A percentile compares a stretch with the other conserved stretches of the same genome.
These are phyloP conservation scores for Sinocyclocheilus anshuiensis DNA, from an alignment of 2,113 vertebrate species.

Conservation along the genomic window DNA sequence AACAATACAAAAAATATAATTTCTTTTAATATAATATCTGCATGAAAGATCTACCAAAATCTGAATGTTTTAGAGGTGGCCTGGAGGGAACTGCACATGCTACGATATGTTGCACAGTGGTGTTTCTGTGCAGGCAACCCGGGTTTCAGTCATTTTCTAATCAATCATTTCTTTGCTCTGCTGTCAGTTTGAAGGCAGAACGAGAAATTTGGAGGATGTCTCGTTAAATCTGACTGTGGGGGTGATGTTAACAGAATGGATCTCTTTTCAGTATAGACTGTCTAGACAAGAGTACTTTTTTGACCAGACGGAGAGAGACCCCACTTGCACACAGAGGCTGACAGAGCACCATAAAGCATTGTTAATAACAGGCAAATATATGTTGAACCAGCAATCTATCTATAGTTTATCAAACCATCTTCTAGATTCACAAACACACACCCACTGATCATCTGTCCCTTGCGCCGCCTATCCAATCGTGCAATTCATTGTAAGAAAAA, in stretches of 20 bases:
- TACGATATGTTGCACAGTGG: neutral
- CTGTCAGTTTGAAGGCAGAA: slow-evolving; percentile 11
- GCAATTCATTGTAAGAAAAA: neutral
- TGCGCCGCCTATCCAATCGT: neutral
- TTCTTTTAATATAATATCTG: neutral
- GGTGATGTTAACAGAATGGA: slow-evolving; percentile 8
- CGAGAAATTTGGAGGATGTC: neutral
- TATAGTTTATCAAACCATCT: neutral
- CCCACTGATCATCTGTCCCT: slow-evolving; percentile 55
- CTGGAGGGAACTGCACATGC: neutral
- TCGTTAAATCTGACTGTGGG: neutral
- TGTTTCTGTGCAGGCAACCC: neutral
- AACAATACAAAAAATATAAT: neutral
- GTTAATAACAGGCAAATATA: neutral
- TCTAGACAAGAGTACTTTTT: slow-evolving; percentile 2
- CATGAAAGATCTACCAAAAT: neutral
- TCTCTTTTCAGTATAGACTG: slow-evolving; percentile 10
- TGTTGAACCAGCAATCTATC: neutral
- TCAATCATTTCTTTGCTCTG: neutral
- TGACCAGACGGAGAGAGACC: neutral
- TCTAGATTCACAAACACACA: slow-evolving; percentile 32
- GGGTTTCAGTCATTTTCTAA: slow-evolving; percentile 2
- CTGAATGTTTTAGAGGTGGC: neutral
- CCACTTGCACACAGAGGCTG: neutral
- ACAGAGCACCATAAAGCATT: neutral